Base-by-base conservation (phyloP, 2,113 vertebrate species). In the Ophiodon elongatus region DNA sequence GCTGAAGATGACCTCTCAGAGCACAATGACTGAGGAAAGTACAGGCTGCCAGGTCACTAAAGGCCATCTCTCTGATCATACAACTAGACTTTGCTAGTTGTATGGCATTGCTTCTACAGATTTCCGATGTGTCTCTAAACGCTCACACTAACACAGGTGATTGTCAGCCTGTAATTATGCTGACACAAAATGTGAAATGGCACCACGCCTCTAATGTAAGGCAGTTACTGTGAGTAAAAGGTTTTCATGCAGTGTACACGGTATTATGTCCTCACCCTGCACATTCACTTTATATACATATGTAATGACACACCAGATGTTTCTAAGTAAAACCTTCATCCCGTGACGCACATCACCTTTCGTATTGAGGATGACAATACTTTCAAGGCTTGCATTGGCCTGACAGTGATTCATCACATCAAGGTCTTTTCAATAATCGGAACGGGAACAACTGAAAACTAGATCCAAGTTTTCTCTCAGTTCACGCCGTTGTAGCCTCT, bases 391-490 rank as follows among this genome's bases (percentile, higher is more conserved):
- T 54, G 77, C 70, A 57, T 9, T 27, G 29, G 25, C 52, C n/a
- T 70, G 54, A 73, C 27, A 41, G 43, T 84, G 82, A 93, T 56
- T 92, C 84, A 84, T 76, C 76, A 60, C 59, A 66, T 69, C 82
- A 80, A 90, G 88, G 85, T 56, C 50, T 75, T 67, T 19, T 78
- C 43, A 33, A 8, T 77, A 41, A 86, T 65, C 29, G 27, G 33
- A 15, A 56, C 14, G 52, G 43, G 63, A 47, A 35, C 15, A 73
- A 82, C 43, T 54, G 54, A 60, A 69, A 80, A 47, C 23, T 35
- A 13, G 52, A 85, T 84, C 7, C 41, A 77, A 74, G n/a, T 50
- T 23, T 15, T 29, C 17, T 68, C 41, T 63, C 23, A 52, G 25
- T 2, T 14, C 0, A 25, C 33, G 2, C 1, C 35, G 6, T 47